Base-by-base conservation (phyloP, 2,113 vertebrate species). In the Psettodes erumei region DNA sequence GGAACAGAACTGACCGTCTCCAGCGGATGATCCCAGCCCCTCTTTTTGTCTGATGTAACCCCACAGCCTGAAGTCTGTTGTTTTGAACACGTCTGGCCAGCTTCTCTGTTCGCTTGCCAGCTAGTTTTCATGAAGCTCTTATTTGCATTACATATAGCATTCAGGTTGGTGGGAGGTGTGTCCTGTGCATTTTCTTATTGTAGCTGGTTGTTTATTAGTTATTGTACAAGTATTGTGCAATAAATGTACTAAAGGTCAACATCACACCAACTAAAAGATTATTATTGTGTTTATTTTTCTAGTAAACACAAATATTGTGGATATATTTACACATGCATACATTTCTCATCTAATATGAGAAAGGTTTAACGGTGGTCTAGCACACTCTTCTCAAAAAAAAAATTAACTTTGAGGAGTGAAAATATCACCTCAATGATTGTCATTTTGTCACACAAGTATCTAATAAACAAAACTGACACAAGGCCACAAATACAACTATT, bases 401-500 rank as follows among this genome's bases (percentile, higher is more conserved):
- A n/a, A 25, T 50, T 11, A 25, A 5, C 11, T 13, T 50, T 50
- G 10, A 50, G 10, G n/a, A n/a, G n/a, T n/a, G 28, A 64, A 71
- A 75, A 63, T 55, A 66, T n/a, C 18, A 56, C 4, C 38, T 54
- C 16, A 23, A 28, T 23, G 19, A 32, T 15, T 62, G 21, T 70
- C 10, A 62, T 35, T 28, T 12, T 51, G n/a, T 58, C 9, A 50
- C 27, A 67, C 23, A 62, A 25, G 63, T 60, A 47, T 28, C n/a
- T 25, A 10, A 48, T 55, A 15, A 48, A 35, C 7, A 51, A 25
- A 35, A 68, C 47, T 71, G 37, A 70, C 21, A 69, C 28, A 19
- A 78, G 3, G 37, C 18, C 27, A 80, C 19, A 48, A 40, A 59
- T 12, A 47, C 25, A 51, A 56, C 35, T 40, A 75, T 84, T 63